Conservation (phyloP, 23 tunicate species). For the Ciona savignyi region DNA sequence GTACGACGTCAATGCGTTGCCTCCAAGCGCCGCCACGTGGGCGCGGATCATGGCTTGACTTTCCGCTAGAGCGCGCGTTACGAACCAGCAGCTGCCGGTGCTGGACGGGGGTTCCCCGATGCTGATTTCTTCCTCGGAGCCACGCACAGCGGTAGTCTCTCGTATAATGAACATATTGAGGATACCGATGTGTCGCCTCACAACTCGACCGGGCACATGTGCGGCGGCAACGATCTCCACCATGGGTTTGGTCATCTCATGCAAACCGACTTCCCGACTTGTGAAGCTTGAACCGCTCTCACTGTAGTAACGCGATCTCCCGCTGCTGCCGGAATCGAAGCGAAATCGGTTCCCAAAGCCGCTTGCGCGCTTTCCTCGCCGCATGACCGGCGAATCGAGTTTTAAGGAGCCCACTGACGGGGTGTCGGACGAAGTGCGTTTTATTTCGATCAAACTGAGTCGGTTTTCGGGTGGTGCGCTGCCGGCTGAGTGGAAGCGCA, state of each 20-base stretch:
- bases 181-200: slow-evolving; percentile 33
- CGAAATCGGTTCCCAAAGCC: slow-evolving; percentile 8
- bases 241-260: neutral
- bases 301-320: slow-evolving; percentile 15
- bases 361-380: slow-evolving; percentile 1
- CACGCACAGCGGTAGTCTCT: slow-evolving; percentile 77
- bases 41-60: slow-evolving; percentile 60
- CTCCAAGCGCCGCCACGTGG: slow-evolving; percentile 81
- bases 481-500: neutral
- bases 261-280: neutral
- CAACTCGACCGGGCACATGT: slow-evolving; percentile 15
- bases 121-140: slow-evolving; percentile 61
- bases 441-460: neutral
- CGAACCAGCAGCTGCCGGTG: slow-evolving; percentile 81
- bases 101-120: slow-evolving; percentile 53
- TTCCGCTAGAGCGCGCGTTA: slow-evolving; percentile 66
- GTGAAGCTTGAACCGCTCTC: slow-evolving; percentile 1
- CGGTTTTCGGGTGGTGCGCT: neutral
- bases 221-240: slow-evolving; percentile 16
- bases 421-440: neutral
- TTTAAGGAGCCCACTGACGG: neutral
- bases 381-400: neutral
- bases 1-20: slow-evolving; percentile 75
- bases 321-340: slow-evolving; percentile 4
- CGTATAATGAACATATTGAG: slow-evolving; percentile 75